phyloP scores from a whole-genome alignment of 2,797 vertebrate genomes.

The Geotrypetes seraphini region DNA sequence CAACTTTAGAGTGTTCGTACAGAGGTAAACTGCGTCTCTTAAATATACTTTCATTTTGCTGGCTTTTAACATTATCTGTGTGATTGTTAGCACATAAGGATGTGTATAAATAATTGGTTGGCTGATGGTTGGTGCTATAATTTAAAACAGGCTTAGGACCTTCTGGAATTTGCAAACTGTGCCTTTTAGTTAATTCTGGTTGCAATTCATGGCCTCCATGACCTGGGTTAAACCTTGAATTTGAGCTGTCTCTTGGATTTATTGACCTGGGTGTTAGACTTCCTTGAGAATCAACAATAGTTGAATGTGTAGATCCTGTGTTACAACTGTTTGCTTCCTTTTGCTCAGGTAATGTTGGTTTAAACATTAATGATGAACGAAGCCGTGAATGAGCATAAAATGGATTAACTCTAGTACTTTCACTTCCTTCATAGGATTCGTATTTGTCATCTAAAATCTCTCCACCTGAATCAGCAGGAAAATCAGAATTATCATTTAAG shows the following conservation, averaged over 20 bases:
- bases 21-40: conserved; percentile 71
- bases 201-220: conserved; percentile 10
- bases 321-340: conserved; percentile 65
- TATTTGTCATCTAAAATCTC: conserved; percentile 39
- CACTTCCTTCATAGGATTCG: conserved; percentile 55
- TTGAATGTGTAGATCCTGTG: conserved; percentile 52
- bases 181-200: conserved; percentile 22
- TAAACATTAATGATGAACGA: conserved; percentile 74
- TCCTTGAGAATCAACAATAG: conserved; percentile 50
- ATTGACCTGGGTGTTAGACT: conserved; percentile 40
- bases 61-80: conserved; percentile 38
- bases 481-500: conserved; percentile 70
- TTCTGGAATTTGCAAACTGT: conserved; percentile 21
- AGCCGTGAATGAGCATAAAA: conserved; percentile 63
- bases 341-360: conserved; percentile 73
- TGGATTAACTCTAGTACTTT: conserved; percentile 45
- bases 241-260: conserved; percentile 29
- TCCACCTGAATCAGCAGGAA: conserved; percentile 46
- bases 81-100: conserved; percentile 30
- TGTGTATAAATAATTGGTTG: conserved; percentile 35
- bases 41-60: conserved; percentile 53
- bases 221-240: conserved; percentile 13
- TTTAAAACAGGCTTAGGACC: conserved; percentile 14
- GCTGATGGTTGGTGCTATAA: conserved; percentile 14
- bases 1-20: conserved; percentile 57